Evolutionary conservation across 2,797 vertebrate genomes (phyloP).

Genomic region (Sebastes steindachneri): DNA sequence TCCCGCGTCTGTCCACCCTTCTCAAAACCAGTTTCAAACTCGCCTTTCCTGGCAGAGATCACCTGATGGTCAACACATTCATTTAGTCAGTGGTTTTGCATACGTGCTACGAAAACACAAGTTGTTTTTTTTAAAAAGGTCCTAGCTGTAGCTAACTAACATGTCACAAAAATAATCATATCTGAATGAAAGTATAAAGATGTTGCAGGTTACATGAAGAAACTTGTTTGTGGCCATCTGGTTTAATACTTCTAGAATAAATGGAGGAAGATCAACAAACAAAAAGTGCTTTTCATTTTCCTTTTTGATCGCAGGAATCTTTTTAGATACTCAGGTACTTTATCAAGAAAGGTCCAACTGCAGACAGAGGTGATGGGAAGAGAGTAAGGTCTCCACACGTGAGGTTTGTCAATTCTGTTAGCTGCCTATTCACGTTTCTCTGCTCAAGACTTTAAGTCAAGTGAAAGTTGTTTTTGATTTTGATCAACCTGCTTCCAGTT

Average conservation of each 20-base stretch:
- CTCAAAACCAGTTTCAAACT: conserved; percentile 99
- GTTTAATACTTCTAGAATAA: neutral
- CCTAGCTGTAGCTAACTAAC: neutral
- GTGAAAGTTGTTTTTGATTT: neutral
- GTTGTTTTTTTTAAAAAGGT: too few species aligned
- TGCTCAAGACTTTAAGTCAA: too few species aligned
- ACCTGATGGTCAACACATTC: conserved; percentile 82
- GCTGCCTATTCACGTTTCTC: neutral
- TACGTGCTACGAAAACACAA: neutral
- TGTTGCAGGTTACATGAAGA: neutral
- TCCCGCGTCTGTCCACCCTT: conserved; percentile 98
- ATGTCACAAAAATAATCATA: neutral
- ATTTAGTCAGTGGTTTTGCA: neutral
- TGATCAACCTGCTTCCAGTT: neutral
- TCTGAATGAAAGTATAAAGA: neutral
- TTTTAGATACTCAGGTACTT: neutral
- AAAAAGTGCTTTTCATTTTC: neutral
- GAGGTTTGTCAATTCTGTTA: neutral
- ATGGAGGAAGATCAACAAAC: neutral
- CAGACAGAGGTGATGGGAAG: neutral
- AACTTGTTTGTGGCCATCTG: neutral
- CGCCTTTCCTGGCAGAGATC: conserved; percentile 97
- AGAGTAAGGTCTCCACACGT: neutral
- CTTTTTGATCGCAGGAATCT: neutral
- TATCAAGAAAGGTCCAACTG: neutral